Base-by-base conservation (phyloP, 1,140 invertebrate species). In the Drosophila yakuba region DNA sequence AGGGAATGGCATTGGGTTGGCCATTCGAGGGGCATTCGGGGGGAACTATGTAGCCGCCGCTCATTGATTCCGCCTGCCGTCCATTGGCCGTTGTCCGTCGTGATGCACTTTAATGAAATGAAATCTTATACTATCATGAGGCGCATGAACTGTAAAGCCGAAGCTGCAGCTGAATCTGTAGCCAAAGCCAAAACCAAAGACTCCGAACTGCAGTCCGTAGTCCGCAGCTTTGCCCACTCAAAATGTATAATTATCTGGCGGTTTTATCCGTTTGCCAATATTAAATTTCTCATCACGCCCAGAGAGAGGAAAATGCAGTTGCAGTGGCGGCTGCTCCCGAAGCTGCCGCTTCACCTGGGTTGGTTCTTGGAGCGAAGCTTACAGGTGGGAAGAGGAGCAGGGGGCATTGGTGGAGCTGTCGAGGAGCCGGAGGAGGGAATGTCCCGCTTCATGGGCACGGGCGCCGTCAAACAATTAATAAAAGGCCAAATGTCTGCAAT, bases 31-130 rank as follows among this genome's bases (percentile, higher is more conserved):
- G 20, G 10, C 17, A 20, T 11, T 56, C 23, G 45, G 54, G 35
- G 61, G 35, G 6, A 20, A 52, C 80, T 84, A 84, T 81, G 69
- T 69, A 69, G 78, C 71, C 71, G 79, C 64, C 57, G 73, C 84
- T 89, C 84, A 89, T 89, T 89, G 84, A 89, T 89, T 89, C 84
- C 76, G 69, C 74, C 69, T 75, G 59, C 80, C 59, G 77, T 82
- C 80, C 38, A 59, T 60, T 44, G 76, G 54, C 80, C 60, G 55
- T 38, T 71, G 78, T 78, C 81, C 84, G 76, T 89, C 84, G 84
- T 89, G 84, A 89, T 89, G 84, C 84, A 89, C 84, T 89, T 89
- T 89, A 89, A 89, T 89, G 84, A 89, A 89, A 89, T 89, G 84
- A 89, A 89, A 89, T 89, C 84, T 89, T 89, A 89, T 89, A 89